Evolutionary conservation across 2,888 invertebrate species (phyloP).

Genomic region (Rotaria socialis): DNA sequence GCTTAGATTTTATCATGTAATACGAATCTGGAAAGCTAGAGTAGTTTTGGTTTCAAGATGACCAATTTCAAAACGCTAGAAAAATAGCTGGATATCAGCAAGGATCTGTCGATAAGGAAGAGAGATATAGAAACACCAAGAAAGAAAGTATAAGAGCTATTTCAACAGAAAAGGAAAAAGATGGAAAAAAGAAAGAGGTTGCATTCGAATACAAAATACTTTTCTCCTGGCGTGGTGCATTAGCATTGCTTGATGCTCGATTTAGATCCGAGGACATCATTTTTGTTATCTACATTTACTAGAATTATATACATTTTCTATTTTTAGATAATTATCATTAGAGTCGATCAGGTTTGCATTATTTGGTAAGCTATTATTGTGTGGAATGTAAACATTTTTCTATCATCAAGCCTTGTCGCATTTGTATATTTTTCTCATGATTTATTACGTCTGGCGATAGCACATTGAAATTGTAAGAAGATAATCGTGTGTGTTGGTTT

Average conservation of each 20-base stretch:
- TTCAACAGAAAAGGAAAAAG: background rate
- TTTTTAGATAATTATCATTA: background rate
- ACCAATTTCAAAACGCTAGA: background rate
- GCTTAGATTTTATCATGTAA: too few relatives aligned
- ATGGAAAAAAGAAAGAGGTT: background rate
- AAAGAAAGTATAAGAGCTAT: background rate
- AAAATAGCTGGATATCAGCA: background rate
- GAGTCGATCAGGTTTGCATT: background rate
- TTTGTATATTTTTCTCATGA: too few relatives aligned
- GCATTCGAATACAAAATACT: background rate
- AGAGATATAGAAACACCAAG: background rate
- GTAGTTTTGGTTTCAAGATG: background rate
- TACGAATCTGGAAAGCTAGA: background rate
- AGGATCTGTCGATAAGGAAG: background rate
- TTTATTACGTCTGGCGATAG: too few relatives aligned
- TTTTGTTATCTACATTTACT: too few relatives aligned
- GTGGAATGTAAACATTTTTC: background rate
- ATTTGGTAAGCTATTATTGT: background rate
- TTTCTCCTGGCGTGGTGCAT: background rate
- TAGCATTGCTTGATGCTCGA: background rate
- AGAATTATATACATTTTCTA: background rate
- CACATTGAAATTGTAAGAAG: too few relatives aligned
- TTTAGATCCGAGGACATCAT: too few relatives aligned
- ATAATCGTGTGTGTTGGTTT: too few relatives aligned
- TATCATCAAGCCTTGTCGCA: background rate